Evolutionary conservation across 2,797 vertebrate genomes (phyloP).

Genomic region (Cyprinodon diabolis): DNA sequence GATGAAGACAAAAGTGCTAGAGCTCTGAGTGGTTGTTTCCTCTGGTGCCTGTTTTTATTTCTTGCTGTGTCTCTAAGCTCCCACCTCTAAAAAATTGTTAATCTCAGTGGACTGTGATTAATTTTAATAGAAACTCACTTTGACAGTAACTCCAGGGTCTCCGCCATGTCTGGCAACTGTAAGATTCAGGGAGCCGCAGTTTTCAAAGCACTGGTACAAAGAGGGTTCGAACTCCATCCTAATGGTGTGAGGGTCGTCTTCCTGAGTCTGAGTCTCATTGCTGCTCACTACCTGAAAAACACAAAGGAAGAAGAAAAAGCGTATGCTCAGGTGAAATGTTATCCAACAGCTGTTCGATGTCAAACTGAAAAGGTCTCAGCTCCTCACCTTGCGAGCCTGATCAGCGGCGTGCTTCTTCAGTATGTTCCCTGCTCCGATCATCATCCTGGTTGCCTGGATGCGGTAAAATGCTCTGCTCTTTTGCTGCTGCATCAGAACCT

Average conservation of each 20-base stretch:
- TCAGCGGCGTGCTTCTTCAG: conserved; percentile 88
- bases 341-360: not conserved
- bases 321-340: not conserved
- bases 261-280: conserved; percentile 77
- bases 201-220: conserved; percentile 87
- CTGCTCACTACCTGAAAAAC: conserved; percentile 79
- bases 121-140: conserved; percentile 63
- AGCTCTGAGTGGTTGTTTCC: conserved; percentile 16
- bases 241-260: conserved; percentile 81
- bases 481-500: conserved; percentile 87
- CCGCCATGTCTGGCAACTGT: conserved; percentile 80
- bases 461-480: conserved; percentile 88
- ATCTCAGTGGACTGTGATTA: not conserved
- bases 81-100: conserved; percentile 1
- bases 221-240: conserved; percentile 82
- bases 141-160: conserved; percentile 77
- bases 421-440: conserved; percentile 89
- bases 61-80: not conserved
- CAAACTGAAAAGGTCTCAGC: too few species aligned
- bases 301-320: not conserved
- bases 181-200: conserved; percentile 86
- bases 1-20: conserved; percentile 26
- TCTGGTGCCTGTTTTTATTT: conserved; percentile 18
- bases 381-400: conserved; percentile 82
- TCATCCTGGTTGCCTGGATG: conserved; percentile 90